Evolutionary conservation across 2,888 invertebrate species (phyloP), one percentile per base, ranked within the genome.

Genomic region (Holacanthella duospinosa): DNA sequence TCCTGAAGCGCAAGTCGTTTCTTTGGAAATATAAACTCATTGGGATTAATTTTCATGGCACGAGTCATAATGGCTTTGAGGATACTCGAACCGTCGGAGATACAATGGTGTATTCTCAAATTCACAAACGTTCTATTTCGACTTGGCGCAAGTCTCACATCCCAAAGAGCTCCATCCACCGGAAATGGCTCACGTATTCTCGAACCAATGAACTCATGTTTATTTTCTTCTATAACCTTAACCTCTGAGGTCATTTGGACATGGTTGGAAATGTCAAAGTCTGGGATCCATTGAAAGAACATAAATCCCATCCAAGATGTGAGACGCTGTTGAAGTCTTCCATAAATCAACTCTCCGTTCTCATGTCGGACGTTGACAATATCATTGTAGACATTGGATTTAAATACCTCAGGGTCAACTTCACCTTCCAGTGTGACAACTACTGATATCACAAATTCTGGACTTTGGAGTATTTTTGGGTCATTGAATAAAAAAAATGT

Each of bases 11-110:
- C 6, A 36, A 16, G n/a, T 9, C 21, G n/a, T 21, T 48, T 48
- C 4, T 4, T 9, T n/a, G 48, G 48, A 21, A 48, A 21, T 4
- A 9, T 48, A 21, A 48, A 48, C 21, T 48, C 48, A 48, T 48
- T 48, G 4, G 48, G 48, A 48, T 48, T 48, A 9, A 48, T 21
- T 48, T 48, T 48, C 48, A 48, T 48, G 12, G 19, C 48, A 48
- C 48, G 48, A 4, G 48, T 48, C 48, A 48, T 48, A n/a, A 48
- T 48, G 48, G 48, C 48, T 21, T 48, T 48, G 48, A 48, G 48
- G 12, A 48, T 48, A 21, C 48, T 48, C 16, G 6, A 48, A 4
- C 48, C 48, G n/a, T 48, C 48, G 21, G 16, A 48, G n/a, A 48
- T 21, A 21, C 4, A 9, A 21, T 48, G 48, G 48, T 48, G 48